Evolutionary conservation across 2,888 invertebrate genomes (phyloP).

Genomic region (Catocala fraxini): DNA sequence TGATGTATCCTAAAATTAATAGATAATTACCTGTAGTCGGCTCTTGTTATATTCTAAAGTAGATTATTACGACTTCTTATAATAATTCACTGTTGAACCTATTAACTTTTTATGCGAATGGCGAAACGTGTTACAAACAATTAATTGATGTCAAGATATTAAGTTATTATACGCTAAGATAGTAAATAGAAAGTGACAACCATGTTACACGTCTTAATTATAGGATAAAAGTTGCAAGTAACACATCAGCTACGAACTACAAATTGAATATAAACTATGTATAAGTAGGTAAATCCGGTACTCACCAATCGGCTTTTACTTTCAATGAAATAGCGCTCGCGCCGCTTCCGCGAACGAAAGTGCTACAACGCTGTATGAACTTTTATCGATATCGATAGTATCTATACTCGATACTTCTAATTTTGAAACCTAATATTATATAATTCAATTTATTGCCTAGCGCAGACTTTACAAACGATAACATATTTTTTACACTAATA

Average conservation of each 20-base stretch:
- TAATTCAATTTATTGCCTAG: background rate
- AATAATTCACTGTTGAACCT: background rate
- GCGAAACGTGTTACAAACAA: constrained; percentile 2
- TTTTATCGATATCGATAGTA: constrained; percentile 44
- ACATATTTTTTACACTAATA: no score
- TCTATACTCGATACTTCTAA: background rate
- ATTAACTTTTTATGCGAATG: constrained; percentile 1
- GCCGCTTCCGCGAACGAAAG: constrained; percentile 82
- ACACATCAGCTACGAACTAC: constrained; percentile 28
- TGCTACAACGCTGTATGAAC: constrained; percentile 50
- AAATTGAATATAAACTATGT: constrained; percentile 49
- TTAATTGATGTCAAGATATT: background rate
- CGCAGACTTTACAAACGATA: background rate
- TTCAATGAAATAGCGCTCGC: constrained; percentile 67
- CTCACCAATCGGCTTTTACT: constrained; percentile 81
- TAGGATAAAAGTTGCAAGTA: constrained; percentile 24
- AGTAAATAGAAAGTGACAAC: constrained; percentile 21
- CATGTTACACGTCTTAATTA: constrained; percentile 9
- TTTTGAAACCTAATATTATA: background rate
- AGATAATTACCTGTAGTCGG: constrained; percentile 1
- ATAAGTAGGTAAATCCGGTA: constrained; percentile 68
- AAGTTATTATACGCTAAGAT: background rate
- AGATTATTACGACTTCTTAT: constrained; percentile 2
- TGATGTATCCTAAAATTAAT: background rate
- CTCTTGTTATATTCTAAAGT: constrained; percentile 1